Evolutionary conservation across 2,113 vertebrate genomes (phyloP).

Genomic region (Pseudolaguvia tuberculata): DNA sequence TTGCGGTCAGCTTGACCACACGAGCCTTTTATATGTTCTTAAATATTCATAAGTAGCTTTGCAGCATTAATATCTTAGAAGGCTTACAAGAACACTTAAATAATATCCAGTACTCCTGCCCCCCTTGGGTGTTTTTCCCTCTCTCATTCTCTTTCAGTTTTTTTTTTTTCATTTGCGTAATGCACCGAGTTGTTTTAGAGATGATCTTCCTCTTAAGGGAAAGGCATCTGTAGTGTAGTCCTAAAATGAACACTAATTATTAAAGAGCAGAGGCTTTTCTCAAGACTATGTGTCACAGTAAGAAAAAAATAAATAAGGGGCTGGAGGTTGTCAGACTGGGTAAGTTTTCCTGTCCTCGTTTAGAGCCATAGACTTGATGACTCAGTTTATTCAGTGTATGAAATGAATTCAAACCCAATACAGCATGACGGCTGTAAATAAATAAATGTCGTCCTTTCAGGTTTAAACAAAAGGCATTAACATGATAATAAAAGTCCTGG

Average conservation of each 20-base stretch:
- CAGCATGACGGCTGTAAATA: not conserved
- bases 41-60: constrained; percentile 99
- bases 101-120: constrained; percentile 78
- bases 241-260: constrained; percentile 74
- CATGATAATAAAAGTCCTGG: not conserved
- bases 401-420: not conserved
- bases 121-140: constrained; percentile 5
- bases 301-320: constrained; percentile 50
- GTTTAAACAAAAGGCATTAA: not conserved
- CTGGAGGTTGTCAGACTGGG: not conserved
- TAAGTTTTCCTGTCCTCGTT: not conserved
- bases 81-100: constrained; percentile 99
- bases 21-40: constrained; percentile 87
- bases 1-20: constrained; percentile 68
- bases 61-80: constrained; percentile 99
- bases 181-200: constrained; percentile 74
- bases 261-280: constrained; percentile 59
- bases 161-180: constrained; percentile 47
- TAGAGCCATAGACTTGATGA: not conserved
- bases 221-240: constrained; percentile 62
- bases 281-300: constrained; percentile 59
- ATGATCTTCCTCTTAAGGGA: constrained; percentile 77
- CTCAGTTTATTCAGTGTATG: not conserved
- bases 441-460: not conserved
- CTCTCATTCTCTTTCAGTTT: constrained; percentile 10